phyloP scores from a whole-genome alignment of 2,888 invertebrate genomes.

The Noctua fimbriata region DNA sequence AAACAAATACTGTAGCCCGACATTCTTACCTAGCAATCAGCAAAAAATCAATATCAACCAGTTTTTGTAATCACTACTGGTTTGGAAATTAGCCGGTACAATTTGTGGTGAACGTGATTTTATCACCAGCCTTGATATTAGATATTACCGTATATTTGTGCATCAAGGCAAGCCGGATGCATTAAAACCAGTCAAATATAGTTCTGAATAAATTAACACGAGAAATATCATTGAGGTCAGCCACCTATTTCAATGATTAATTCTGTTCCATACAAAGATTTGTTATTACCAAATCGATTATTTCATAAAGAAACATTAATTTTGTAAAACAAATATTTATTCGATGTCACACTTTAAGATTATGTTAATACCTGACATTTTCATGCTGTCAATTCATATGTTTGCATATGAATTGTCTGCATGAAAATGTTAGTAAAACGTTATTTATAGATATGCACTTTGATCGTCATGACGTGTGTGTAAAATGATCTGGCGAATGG shows the following conservation, averaged over 20 bases:
- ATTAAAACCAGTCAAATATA: conserved; percentile 8
- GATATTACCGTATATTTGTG: conserved; percentile 37
- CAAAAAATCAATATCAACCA: conserved; percentile 24
- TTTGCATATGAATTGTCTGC: too few relatives aligned
- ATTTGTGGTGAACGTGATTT: conserved; percentile 48
- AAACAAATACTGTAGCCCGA: neutral
- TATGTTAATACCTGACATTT: conserved; percentile 39
- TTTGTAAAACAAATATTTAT: conserved; percentile 5
- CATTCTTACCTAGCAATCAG: conserved; percentile 13
- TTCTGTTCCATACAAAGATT: neutral
- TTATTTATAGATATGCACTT: neutral
- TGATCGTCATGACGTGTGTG: neutral
- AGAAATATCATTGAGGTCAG: conserved; percentile 2
- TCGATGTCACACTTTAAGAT: neutral
- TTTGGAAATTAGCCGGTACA: conserved; percentile 27
- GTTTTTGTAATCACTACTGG: conserved; percentile 31
- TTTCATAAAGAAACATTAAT: conserved; percentile 2
- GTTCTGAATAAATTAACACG: conserved; percentile 16
- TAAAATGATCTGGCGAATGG: too few relatives aligned
- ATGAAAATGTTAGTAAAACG: too few relatives aligned
- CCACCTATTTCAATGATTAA: conserved; percentile 8
- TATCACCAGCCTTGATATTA: conserved; percentile 49
- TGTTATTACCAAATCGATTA: conserved; percentile 20
- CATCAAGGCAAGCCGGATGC: conserved; percentile 60
- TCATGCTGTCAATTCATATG: neutral